Evolutionary conservation across 2,113 vertebrate species (phyloP), one percentile per base, ranked within the genome.

Genomic region (Uria aalge): DNA sequence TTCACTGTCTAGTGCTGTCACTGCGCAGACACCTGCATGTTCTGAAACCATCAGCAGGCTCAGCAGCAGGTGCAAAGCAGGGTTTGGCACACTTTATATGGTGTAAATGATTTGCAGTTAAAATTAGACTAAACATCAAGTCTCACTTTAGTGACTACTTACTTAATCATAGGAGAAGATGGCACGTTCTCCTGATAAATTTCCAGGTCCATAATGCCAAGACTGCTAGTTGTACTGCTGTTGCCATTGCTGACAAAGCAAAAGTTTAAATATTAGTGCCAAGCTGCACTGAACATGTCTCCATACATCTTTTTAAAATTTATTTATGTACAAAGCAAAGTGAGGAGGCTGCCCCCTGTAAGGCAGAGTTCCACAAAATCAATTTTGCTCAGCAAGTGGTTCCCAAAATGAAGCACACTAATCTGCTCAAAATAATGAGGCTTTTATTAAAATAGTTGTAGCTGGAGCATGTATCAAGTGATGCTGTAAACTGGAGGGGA

Each of bases 161-260:
- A 99, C 99, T 99, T 98, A 98, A 98, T 98, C 92, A 98, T 73
- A 96, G 97, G 98, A 98, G 98, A 98, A 98, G 99, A 97, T 96
- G 98, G 97, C 89, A 98, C 73, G 92, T 97, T 98, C 95, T 99
- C 99, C 97, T 98, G 98, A 98, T 99, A 99, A 92, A 98, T 98
- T 96, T 99, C 99, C 97, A 99, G 98, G 97, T 99, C 99, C 95
- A 98, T 98, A 96, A 99, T 96, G 90, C 99, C 99, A 87, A 99
- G 98, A 97, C 99, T 99, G 98, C 98, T 99, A 95, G 99, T 99
- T 78, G 99, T 98, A 94, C 99, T 99, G 98, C 99, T 99, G 98
- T 99, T 99, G 94, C 99, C 99, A 97, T 99, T 99, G 98, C 99
- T 99, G 98, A 98, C 96, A 97, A 98, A 98, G 98, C 97, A 98